Conservation (phyloP, 2,113 vertebrate genomes). For the Cyphomyrus discorhynchus region DNA sequence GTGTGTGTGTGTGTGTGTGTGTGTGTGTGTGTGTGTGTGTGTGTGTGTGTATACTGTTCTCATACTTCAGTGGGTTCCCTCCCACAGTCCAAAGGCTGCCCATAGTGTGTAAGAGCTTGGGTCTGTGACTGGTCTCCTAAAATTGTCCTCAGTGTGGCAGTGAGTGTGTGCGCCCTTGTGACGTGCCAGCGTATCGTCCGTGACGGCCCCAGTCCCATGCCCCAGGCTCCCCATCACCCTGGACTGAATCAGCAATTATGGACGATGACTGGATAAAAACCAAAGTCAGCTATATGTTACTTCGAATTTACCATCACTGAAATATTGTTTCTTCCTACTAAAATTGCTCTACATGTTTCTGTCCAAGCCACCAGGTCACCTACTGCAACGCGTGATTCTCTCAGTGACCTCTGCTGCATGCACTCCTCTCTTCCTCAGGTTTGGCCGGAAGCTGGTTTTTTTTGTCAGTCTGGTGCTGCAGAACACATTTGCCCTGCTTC, state of each 20-base stretch:
- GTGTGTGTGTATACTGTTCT: background rate
- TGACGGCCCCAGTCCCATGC: background rate
- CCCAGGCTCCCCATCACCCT: background rate
- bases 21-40: background rate
- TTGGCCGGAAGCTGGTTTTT: constrained; percentile 23
- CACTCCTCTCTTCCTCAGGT: constrained; percentile 14
- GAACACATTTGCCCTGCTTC: constrained; percentile 24
- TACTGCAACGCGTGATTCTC: background rate
- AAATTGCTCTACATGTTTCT: background rate
- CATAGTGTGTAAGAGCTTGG: background rate
- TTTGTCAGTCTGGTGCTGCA: constrained; percentile 25
- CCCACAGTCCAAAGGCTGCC: background rate
- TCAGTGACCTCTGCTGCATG: background rate
- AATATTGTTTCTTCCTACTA: background rate
- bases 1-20: too few species aligned
- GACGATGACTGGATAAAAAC: background rate
- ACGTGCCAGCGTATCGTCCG: fast-evolving
- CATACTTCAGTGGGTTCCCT: background rate
- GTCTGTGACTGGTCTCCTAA: background rate
- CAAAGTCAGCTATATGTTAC: background rate
- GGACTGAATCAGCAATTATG: background rate
- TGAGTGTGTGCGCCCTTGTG: background rate
- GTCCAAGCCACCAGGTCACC: background rate
- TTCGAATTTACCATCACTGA: background rate
- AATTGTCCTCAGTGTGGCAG: background rate